phyloP scores from a whole-genome alignment of 2,113 vertebrate species.

The Austrofundulus limnaeus region DNA sequence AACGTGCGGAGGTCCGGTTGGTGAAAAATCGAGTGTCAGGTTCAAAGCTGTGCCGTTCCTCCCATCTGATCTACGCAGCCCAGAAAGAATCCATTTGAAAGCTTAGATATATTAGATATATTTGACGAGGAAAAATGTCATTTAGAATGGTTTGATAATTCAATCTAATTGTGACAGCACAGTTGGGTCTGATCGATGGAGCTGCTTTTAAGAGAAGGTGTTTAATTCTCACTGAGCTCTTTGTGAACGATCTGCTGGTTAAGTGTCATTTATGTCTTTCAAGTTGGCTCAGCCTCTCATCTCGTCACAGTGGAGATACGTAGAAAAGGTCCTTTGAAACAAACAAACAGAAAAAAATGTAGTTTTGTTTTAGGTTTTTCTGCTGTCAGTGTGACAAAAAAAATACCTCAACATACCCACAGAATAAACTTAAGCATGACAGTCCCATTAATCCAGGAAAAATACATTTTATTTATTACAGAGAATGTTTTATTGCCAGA shows the following conservation, averaged over 20 bases:
- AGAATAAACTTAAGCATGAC: background rate
- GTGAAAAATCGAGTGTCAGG: background rate
- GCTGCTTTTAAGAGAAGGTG: background rate
- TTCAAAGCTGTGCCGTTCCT: background rate
- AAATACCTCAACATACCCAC: background rate
- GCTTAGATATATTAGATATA: background rate
- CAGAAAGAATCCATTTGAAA: background rate
- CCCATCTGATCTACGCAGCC: background rate
- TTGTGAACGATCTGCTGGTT: conserved; percentile 4
- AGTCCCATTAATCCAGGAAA: background rate
- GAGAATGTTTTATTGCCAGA: background rate
- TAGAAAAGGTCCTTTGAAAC: background rate
- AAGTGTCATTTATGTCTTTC: conserved; percentile 1
- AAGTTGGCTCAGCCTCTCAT: background rate
- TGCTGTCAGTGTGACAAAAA: no score
- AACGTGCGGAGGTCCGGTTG: background rate
- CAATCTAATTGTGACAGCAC: conserved; percentile 1
- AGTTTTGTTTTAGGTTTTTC: no score
- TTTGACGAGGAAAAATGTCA: background rate
- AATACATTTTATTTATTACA: background rate
- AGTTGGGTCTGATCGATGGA: background rate
- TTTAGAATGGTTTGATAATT: background rate
- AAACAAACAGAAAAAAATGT: background rate
- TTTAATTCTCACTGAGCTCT: background rate
- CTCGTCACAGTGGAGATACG: background rate